Conservation (phyloP, 2,888 invertebrate genomes). For the Kuschelorhynchus macadamiae region DNA sequence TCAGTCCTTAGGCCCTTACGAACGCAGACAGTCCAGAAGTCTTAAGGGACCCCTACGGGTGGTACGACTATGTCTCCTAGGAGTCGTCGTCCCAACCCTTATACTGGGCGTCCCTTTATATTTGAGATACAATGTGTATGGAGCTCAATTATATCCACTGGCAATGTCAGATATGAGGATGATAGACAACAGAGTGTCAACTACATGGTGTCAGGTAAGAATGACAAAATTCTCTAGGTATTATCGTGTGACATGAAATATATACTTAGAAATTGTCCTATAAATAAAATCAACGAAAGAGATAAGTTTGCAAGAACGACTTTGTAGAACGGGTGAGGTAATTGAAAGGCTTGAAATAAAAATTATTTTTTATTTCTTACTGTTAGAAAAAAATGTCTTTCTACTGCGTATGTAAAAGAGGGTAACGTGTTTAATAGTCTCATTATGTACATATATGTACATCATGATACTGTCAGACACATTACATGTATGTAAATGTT, state of each 20-base stretch:
- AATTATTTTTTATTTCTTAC: no score
- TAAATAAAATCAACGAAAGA: no score
- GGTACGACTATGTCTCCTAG: constrained; percentile 74
- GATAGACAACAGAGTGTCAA: constrained; percentile 81
- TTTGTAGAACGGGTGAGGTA: no score
- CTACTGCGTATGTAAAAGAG: no score
- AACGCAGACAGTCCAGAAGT: constrained; percentile 51
- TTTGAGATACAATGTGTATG: constrained; percentile 79
- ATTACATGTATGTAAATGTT: no score
- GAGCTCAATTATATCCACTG: constrained; percentile 80
- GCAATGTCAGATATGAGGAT: constrained; percentile 83
- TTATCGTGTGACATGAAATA: not conserved
- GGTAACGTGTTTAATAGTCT: no score
- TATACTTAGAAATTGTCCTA: not conserved
- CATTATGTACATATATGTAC: no score
- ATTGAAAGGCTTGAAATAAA: no score
- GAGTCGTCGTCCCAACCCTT: constrained; percentile 77
- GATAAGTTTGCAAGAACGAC: no score
- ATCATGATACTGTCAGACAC: no score
- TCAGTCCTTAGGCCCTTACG: constrained; percentile 53
- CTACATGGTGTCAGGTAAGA: constrained; percentile 84
- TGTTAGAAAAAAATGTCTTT: no score
- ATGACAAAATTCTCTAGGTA: no score
- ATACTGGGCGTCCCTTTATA: constrained; percentile 79
- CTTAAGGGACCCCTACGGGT: constrained; percentile 74